phyloP scores from a whole-genome alignment of 2,888 invertebrate genomes.

The Willowsia nigromaculata region DNA sequence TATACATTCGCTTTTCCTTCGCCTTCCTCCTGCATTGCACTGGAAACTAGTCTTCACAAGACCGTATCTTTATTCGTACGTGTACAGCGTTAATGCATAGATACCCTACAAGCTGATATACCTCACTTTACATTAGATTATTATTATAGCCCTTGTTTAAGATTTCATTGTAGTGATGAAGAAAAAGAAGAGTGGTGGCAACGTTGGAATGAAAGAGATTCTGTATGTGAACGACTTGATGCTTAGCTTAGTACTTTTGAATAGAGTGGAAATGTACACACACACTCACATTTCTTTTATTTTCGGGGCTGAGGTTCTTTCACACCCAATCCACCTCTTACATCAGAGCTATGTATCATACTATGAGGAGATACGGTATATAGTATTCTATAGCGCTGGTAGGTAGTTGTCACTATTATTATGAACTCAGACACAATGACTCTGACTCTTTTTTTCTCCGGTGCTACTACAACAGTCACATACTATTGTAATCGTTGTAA shows the following conservation, averaged over 20 bases:
- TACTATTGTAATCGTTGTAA: conserved; percentile 66
- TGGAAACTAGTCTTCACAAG: background rate
- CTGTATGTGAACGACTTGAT: conserved; percentile 51
- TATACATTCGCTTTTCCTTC: conserved; percentile 6
- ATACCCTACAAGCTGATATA: background rate
- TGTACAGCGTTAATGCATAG: background rate
- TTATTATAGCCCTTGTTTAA: conserved; percentile 42
- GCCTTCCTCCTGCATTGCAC: background rate
- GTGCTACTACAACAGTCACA: conserved; percentile 52
- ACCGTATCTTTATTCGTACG: background rate
- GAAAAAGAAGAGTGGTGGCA: conserved; percentile 16
- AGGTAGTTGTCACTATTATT: conserved; percentile 50
- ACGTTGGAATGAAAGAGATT: background rate
- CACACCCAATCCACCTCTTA: background rate
- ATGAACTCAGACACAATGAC: conserved; percentile 51
- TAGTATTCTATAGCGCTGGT: background rate
- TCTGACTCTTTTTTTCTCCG: background rate
- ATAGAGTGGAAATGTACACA: conserved; percentile 48
- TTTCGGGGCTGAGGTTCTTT: background rate
- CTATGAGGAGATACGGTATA: background rate
- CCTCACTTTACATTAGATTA: conserved; percentile 52
- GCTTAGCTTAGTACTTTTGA: conserved; percentile 23
- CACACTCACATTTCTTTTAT: conserved; percentile 21
- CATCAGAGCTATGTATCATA: background rate
- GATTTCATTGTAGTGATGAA: conserved; percentile 41